phyloP scores from a whole-genome alignment of 2,797 vertebrate genomes.

The Hylomyscus alleni region DNA sequence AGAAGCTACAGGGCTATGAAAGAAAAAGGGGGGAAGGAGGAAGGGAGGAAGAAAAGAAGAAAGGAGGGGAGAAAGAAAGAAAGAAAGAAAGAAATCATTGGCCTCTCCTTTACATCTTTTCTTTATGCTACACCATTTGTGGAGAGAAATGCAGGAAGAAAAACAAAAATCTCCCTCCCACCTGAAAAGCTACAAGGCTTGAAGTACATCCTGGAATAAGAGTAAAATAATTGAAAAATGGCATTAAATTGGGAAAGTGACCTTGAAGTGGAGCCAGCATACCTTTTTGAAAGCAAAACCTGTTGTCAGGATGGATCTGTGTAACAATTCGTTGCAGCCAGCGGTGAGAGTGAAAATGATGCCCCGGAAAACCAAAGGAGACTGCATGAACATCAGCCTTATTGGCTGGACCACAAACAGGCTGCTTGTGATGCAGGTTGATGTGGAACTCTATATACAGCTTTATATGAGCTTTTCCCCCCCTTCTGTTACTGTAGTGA shows the following conservation, averaged over 20 bases:
- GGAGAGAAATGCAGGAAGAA: not conserved
- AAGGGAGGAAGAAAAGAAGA: accelerated
- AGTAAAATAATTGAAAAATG: conserved; percentile 78
- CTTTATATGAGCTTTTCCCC: not conserved
- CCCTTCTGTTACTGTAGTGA: not conserved
- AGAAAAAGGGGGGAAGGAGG: too few relatives aligned
- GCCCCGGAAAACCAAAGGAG: not conserved
- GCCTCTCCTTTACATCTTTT: not conserved
- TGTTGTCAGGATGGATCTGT: not conserved
- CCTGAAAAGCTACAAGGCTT: conserved; percentile 78
- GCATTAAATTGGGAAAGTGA: conserved; percentile 79
- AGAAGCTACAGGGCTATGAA: not conserved
- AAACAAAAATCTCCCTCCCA: not conserved
- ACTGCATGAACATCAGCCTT: not conserved
- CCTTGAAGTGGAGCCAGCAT: conserved; percentile 71
- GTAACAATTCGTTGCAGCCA: conserved; percentile 65
- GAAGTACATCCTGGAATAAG: conserved; percentile 79
- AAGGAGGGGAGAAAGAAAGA: not conserved
- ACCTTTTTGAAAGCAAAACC: not conserved
- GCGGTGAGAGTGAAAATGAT: conserved; percentile 52
- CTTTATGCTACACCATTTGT: not conserved
- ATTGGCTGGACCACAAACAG: conserved; percentile 38
- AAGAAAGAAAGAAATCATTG: not conserved
- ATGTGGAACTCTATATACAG: not conserved
- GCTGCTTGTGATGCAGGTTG: conserved; percentile 24